Evolutionary conservation across 2,113 vertebrate genomes (phyloP).

Genomic region (Anthoscopus minutus): DNA sequence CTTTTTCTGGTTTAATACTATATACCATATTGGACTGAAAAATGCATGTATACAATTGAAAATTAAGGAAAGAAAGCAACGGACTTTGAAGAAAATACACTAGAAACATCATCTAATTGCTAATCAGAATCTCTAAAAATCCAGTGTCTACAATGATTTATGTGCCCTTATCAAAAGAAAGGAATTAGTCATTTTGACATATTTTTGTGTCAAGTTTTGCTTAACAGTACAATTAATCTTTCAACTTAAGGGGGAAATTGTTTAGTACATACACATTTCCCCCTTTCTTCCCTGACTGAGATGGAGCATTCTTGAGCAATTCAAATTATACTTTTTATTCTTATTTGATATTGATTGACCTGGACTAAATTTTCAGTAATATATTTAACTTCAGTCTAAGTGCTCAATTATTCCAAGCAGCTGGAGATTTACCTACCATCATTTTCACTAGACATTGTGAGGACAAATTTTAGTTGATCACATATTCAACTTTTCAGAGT

Average conservation of each 20-base stretch:
- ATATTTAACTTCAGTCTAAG: background rate
- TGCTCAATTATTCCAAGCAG: background rate
- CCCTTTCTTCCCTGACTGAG: background rate
- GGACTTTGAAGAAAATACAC: constrained; percentile 27
- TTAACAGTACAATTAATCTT: constrained; percentile 58
- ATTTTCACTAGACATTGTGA: background rate
- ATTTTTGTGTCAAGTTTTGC: background rate
- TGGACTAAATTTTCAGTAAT: constrained; percentile 16
- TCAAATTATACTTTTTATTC: background rate
- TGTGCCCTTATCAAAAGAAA: constrained; percentile 19
- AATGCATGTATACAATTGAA: background rate
- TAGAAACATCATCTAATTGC: constrained; percentile 32
- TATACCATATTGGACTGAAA: background rate
- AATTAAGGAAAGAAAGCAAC: constrained; percentile 32
- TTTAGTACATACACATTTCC: constrained; percentile 13
- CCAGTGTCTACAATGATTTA: constrained; percentile 44
- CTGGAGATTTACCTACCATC: background rate
- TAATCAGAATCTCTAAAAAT: constrained; percentile 51
- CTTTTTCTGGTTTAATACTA: background rate
- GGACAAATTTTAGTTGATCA: background rate
- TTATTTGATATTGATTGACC: constrained; percentile 17
- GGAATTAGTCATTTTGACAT: constrained; percentile 13
- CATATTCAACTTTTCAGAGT: background rate
- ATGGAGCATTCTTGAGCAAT: constrained; percentile 5
- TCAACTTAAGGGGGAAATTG: background rate